These are phyloP conservation scores for Pantala flavescens DNA, from an alignment of 1,140 invertebrate genomes.

Conservation along the genomic window DNA sequence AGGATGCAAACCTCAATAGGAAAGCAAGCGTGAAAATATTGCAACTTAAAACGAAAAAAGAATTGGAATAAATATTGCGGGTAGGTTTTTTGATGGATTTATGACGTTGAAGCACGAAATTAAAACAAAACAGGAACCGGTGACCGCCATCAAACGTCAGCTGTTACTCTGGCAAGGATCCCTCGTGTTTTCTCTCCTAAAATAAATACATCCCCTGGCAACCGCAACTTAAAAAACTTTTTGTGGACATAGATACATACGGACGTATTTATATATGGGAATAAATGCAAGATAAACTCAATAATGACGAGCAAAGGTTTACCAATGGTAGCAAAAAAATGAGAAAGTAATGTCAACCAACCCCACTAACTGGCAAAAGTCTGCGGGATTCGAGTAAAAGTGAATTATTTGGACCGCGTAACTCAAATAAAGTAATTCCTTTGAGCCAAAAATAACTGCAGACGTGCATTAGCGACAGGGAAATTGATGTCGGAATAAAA, in stretches of 20 bases:
- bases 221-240: not conserved
- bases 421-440: too few relatives aligned
- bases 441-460: too few relatives aligned
- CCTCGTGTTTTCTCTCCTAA: not conserved
- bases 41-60: not conserved
- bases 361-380: too few relatives aligned
- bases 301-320: not conserved
- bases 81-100: not conserved
- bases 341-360: too few relatives aligned
- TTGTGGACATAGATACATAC: not conserved
- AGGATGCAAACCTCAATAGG: not conserved
- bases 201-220: not conserved
- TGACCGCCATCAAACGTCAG: not conserved
- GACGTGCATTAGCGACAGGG: too few relatives aligned
- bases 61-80: not conserved
- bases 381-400: too few relatives aligned
- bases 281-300: slow-evolving; percentile 10
- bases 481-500: too few relatives aligned
- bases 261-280: not conserved
- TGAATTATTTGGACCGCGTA: too few relatives aligned
- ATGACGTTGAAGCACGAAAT: not conserved
- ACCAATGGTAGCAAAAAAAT: too few relatives aligned
- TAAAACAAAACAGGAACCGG: slow-evolving; percentile 3
- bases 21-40: slow-evolving; percentile 10
- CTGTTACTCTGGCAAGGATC: not conserved